Base-by-base conservation (phyloP, 92 coral and sea anemone species). In the Micromussa lordhowensis region DNA sequence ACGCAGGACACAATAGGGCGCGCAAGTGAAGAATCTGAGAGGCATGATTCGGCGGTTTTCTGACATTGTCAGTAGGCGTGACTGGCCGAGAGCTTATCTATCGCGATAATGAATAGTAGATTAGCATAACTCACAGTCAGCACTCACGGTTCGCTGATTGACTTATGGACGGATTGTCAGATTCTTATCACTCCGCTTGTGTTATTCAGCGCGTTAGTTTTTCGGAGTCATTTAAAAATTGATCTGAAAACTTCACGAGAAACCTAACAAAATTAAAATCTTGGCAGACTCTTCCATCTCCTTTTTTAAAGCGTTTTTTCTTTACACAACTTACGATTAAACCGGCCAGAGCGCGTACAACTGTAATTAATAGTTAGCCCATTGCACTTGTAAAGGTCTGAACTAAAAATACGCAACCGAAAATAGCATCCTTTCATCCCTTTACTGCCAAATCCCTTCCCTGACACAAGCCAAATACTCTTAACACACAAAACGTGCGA, bases 1-100 rank as follows among this genome's bases (percentile, higher is more conserved):
- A 86, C 89, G 83, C 89, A 86, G 89, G 66, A 61, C 89, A 76
- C 79, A 61, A 84, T 89, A 61, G 68, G 68, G 68, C 68, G 68
- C 68, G 85, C 82, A 68, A 72, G 91, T 73, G 71, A 55, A 82
- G 82, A 78, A 89, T 75, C 82, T 83, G 78, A 68, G 83, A 78
- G 83, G 74, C 49, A 61, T 77, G 83, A 86, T 86, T 86, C 83
- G 88, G 92, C 85, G 82, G 68, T 84, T 84, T 77, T 32, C 73
- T 83, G 95, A 93, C 95, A 92, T 86, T 93, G 89, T 83, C 94
- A 88, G 92, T 91, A 91, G 98, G 98, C 96, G 96, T 93, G 96
- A 94, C 86, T 71, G 34, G 26, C 70, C 88, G 48, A 86, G 76
- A 13, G 86, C 96, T 95, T 92, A 95, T 93, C 98, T 89, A 88